Evolutionary conservation across 2,797 vertebrate genomes (phyloP), one percentile per base, ranked within the genome.

Genomic region (Gadopsis bispinosus): DNA sequence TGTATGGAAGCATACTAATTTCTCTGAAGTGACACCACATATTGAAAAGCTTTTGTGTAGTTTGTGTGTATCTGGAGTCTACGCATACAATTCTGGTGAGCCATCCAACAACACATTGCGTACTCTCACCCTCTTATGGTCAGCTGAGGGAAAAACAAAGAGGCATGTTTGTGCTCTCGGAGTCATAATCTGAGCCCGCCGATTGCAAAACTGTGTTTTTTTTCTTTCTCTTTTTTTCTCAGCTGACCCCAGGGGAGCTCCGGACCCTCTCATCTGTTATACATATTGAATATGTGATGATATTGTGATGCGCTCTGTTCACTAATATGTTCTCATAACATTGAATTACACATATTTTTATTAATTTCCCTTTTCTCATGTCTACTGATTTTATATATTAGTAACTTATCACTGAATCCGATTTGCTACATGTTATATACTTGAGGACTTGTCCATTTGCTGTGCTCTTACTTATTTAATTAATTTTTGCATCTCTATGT

Each of bases 401-500:
- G 2, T 26, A 26, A 26, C 26, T 26, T 26, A 26, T 33, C 33
- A 22, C 22, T 31, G 4, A 68, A 54, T 74, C 22, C 11, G 12
- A 1, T 43, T 37, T 70, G 17, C 65, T 65, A 13, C 41, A 16
- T 16, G 4, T 37, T 41, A 22, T 17, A 14, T 31, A 19, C 35
- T 29, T 41, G 10, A 31, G 17, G 61, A 6, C 19, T 26, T 63
- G 7, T 19, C 7, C n/a, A 63, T 73, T 69, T 54, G 10, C 33
- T 33, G 9, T 63, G 35, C 10, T 54, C 9, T 63, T 41, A 26
- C 61, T 55, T 56, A n/a, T 64, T 55, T 35, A 35, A 48, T 37
- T 51, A 22, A 19, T 65, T 31, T 79, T 43, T 31, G 1, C 26
- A 69, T 77, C 45, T 53, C 53, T 26, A 50, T 53, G 43, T 50